Evolutionary conservation across 2,888 invertebrate genomes (phyloP).

Genomic region (Odontocolon sp.): DNA sequence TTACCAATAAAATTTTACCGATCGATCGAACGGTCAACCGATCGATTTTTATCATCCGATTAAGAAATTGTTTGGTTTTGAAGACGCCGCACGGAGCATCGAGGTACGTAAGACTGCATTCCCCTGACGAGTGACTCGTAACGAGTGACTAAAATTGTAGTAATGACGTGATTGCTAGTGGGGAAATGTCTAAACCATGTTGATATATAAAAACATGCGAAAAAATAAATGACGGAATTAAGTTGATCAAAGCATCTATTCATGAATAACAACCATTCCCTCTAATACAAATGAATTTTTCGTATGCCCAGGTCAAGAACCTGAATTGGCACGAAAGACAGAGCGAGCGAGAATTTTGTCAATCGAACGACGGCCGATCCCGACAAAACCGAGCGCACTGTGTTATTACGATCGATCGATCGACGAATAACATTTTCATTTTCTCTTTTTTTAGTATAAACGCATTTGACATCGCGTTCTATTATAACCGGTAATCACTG

Average conservation of each 20-base stretch:
- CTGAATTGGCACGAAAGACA: constrained; percentile 50
- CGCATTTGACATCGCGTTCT: constrained; percentile 2
- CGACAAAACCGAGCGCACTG: neutral
- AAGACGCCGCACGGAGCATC: too few species aligned
- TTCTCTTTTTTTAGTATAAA: neutral
- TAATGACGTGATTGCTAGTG: too few species aligned
- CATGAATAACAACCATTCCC: constrained; percentile 30
- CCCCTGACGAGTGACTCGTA: too few species aligned
- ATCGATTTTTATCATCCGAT: too few species aligned
- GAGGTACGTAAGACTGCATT: too few species aligned
- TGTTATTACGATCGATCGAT: constrained; percentile 1
- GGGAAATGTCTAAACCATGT: too few species aligned
- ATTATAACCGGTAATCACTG: neutral
- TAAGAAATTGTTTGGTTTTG: too few species aligned
- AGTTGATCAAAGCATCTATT: neutral
- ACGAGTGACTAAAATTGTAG: too few species aligned
- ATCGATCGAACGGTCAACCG: too few species aligned
- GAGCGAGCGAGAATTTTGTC: constrained; percentile 40
- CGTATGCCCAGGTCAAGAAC: constrained; percentile 60
- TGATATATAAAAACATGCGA: too few species aligned
- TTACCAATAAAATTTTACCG: too few species aligned
- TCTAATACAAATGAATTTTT: constrained; percentile 54
- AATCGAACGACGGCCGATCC: constrained; percentile 20
- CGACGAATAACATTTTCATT: constrained; percentile 6
- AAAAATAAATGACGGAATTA: neutral